phyloP scores from a whole-genome alignment of 2,113 vertebrate species.

The Puffinus mauretanicus region DNA sequence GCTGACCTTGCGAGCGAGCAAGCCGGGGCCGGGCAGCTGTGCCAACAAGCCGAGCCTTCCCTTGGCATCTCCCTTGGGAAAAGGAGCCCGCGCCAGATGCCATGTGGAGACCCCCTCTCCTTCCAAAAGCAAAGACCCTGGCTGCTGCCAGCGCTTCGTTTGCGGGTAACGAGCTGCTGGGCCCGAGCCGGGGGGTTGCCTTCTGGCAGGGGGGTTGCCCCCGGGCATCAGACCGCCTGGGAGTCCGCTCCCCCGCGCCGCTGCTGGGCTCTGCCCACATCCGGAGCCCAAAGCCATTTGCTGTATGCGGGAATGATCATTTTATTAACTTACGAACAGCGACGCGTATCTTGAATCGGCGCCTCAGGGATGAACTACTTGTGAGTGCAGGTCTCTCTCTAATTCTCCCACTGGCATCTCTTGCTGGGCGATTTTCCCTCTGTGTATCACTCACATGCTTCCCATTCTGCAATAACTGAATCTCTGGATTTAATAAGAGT shows the following conservation, averaged over 20 bases:
- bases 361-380: not conserved
- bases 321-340: accelerated
- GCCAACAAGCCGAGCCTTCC: accelerated
- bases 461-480: not conserved
- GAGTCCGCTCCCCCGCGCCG: accelerated
- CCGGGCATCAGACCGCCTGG: accelerated
- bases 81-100: accelerated
- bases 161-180: accelerated
- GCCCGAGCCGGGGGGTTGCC: accelerated
- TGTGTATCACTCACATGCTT: accelerated
- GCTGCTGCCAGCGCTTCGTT: accelerated
- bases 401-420: not conserved
- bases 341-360: accelerated
- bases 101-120: not conserved
- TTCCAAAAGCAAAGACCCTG: accelerated
- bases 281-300: not conserved
- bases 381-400: not conserved
- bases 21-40: not conserved
- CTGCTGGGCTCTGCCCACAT: not conserved
- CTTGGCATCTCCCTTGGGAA: not conserved
- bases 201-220: accelerated
- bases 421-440: not conserved
- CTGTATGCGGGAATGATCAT: accelerated
- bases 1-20: accelerated
- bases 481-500: not conserved